phyloP scores from a whole-genome alignment of 2,797 vertebrate species.

The Liparis tanakae region DNA sequence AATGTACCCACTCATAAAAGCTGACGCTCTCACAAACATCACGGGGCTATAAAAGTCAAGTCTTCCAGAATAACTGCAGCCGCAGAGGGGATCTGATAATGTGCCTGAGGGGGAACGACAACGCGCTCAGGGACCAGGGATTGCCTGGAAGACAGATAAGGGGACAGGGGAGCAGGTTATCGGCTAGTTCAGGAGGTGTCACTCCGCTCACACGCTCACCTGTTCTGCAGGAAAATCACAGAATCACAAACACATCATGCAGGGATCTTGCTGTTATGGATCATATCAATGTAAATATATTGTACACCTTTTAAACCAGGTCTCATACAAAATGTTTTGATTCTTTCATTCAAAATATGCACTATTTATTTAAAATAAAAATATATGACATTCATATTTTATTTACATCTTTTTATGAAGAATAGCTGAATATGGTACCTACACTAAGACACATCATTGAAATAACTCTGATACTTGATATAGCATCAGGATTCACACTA shows the following conservation, averaged over 20 bases:
- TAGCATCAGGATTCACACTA: not conserved
- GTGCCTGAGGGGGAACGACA: slow-evolving; percentile 83
- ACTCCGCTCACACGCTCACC: slow-evolving; percentile 73
- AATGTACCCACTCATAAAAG: slow-evolving; percentile 64
- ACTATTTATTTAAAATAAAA: not conserved
- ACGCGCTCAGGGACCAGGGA: slow-evolving; percentile 80
- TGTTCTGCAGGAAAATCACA: slow-evolving; percentile 57
- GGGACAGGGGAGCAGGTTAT: slow-evolving; percentile 77
- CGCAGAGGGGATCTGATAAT: slow-evolving; percentile 85
- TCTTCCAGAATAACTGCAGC: slow-evolving; percentile 72
- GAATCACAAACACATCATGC: slow-evolving; percentile 46
- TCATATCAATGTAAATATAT: slow-evolving; percentile 21
- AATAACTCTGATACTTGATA: not conserved
- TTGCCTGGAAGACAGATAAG: slow-evolving; percentile 79
- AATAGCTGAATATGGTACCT: not conserved
- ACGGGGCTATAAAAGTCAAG: slow-evolving; percentile 61
- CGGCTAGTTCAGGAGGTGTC: slow-evolving; percentile 80
- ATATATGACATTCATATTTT: not conserved
- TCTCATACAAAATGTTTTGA: not conserved
- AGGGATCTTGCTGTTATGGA: slow-evolving; percentile 35
- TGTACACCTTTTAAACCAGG: slow-evolving; percentile 22
- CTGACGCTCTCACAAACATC: slow-evolving; percentile 66
- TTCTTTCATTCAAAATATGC: not conserved
- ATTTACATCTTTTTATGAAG: not conserved
- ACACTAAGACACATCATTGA: not conserved